Conservation (phyloP, 2,113 vertebrate species). For the Siniperca chuatsi region DNA sequence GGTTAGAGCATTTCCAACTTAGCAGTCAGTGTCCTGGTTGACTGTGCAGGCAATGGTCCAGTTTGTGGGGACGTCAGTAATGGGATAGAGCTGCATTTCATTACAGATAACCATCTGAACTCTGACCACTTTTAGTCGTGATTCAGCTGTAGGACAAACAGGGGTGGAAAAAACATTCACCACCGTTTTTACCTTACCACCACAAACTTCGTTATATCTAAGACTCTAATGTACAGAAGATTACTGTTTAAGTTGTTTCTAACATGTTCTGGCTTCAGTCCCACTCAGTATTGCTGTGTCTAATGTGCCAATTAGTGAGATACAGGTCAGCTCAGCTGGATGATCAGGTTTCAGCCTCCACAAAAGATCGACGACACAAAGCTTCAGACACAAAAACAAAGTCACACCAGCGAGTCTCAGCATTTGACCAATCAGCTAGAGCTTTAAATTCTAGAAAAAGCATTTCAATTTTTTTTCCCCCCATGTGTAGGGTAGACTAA, state of each 20-base stretch:
- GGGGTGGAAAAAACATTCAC: neutral
- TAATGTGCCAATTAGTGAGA: slow-evolving; percentile 10
- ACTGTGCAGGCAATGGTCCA: neutral
- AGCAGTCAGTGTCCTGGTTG: neutral
- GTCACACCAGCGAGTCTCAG: neutral
- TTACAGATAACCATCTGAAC: slow-evolving; percentile 9
- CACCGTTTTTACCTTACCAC: neutral
- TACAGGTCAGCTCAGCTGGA: neutral
- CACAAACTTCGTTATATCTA: neutral
- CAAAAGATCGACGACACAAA: neutral
- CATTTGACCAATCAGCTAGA: neutral
- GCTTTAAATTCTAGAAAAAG: neutral
- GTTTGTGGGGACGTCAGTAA: neutral
- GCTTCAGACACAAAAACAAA: slow-evolving; percentile 25
- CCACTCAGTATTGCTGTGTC: neutral
- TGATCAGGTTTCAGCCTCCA: slow-evolving; percentile 47
- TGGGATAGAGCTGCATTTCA: slow-evolving; percentile 1
- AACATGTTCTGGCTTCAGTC: neutral
- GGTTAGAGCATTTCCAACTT: neutral
- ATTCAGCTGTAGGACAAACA: neutral
- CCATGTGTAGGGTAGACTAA: neutral
- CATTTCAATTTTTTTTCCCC: neutral
- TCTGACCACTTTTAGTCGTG: neutral
- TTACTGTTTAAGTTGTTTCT: neutral
- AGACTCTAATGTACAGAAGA: neutral